Conservation (phyloP, 2,113 vertebrate genomes). For the Acanthochromis polyacanthus region DNA sequence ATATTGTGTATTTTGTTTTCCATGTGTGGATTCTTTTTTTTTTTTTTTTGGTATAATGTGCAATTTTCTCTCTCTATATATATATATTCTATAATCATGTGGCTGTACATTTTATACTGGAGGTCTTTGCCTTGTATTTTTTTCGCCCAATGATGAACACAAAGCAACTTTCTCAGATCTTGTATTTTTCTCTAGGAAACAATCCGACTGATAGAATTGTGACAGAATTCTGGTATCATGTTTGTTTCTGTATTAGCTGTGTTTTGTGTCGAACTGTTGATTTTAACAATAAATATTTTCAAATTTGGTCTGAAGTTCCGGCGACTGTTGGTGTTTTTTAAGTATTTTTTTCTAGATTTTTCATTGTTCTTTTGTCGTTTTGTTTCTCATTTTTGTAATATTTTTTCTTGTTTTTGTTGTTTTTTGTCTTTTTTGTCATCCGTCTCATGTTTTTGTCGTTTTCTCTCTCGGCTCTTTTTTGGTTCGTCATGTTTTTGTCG, state of each 20-base stretch:
- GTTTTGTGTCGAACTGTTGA: constrained; percentile 61
- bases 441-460: too few relatives aligned
- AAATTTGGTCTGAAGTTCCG: constrained; percentile 43
- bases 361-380: too few relatives aligned
- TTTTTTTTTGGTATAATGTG: constrained; percentile 73
- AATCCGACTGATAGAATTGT: constrained; percentile 20
- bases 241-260: constrained; percentile 60
- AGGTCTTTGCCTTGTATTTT: constrained; percentile 56
- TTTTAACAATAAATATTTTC: constrained; percentile 71
- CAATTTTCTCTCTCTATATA: constrained; percentile 65
- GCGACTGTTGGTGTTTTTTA: background rate
- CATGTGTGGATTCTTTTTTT: constrained; percentile 43
- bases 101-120: constrained; percentile 83
- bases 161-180: constrained; percentile 27
- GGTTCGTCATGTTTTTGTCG: too few relatives aligned
- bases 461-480: too few relatives aligned
- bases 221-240: constrained; percentile 3
- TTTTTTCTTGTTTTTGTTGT: too few relatives aligned
- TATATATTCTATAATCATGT: constrained; percentile 69
- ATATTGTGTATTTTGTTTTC: constrained; percentile 69
- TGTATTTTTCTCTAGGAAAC: constrained; percentile 48
- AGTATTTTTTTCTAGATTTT: too few relatives aligned
- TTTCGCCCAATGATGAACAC: constrained; percentile 44
- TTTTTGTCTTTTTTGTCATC: too few relatives aligned
- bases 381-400: too few relatives aligned